phyloP scores from a whole-genome alignment of 2,888 invertebrate genomes.

The Eulithis testata region DNA sequence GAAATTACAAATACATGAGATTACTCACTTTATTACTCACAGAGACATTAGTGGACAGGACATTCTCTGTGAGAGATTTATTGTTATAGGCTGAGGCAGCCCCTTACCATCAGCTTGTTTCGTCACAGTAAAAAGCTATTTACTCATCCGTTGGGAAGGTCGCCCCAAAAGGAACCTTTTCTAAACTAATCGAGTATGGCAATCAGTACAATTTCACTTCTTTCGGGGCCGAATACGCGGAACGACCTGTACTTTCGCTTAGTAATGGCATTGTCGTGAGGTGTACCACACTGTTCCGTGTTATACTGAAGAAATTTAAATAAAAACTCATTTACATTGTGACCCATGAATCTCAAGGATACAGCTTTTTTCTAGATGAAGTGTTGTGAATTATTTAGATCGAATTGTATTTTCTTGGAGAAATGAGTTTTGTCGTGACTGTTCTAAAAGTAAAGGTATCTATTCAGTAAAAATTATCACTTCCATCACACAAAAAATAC shows the following conservation, averaged over 20 bases:
- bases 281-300: constrained; percentile 10
- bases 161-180: constrained; percentile 12
- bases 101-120: no score
- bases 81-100: no score
- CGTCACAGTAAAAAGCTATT: no score
- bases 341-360: background rate
- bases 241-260: constrained; percentile 27
- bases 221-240: constrained; percentile 23
- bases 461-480: background rate
- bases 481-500: no score
- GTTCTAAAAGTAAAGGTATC: constrained; percentile 7
- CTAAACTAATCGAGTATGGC: constrained; percentile 28
- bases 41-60: no score
- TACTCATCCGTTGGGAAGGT: constrained; percentile 19
- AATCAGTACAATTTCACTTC: constrained; percentile 28
- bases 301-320: background rate
- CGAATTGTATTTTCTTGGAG: no score
- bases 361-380: background rate
- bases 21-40: no score
- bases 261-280: constrained; percentile 27
- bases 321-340: background rate
- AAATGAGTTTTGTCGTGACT: constrained; percentile 16
- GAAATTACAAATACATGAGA: no score
- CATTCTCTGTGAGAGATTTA: no score
- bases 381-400: background rate